Evolutionary conservation across 1,140 invertebrate species (phyloP).

Genomic region (Amyelois transitella): DNA sequence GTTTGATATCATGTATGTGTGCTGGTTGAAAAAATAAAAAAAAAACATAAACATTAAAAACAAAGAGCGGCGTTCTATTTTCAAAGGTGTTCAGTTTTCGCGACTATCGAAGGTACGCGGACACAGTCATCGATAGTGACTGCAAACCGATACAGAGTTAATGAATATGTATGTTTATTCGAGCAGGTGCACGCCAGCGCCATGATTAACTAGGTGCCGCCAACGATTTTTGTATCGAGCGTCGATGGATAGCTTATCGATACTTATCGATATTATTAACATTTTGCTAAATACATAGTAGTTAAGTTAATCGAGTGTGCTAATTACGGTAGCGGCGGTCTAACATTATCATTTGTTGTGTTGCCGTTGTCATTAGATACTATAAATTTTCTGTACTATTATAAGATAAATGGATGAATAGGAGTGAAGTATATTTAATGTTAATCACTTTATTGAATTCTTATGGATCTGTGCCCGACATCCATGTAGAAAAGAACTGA

Average conservation of each 20-base stretch:
- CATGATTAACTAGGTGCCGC: constrained; percentile 67
- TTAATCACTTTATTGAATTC: no score
- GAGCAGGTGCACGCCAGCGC: constrained; percentile 16
- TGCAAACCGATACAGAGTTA: constrained; percentile 40
- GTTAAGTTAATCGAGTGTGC: not conserved
- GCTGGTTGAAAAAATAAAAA: no score
- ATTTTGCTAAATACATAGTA: not conserved
- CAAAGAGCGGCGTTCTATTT: no score
- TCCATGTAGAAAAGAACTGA: no score
- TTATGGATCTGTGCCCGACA: no score
- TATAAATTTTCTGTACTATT: no score
- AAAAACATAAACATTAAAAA: no score
- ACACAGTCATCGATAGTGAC: constrained; percentile 63
- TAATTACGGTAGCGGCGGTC: not conserved
- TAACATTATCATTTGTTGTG: not conserved
- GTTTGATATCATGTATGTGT: no score
- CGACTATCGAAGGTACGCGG: constrained; percentile 16
- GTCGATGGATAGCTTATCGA: constrained; percentile 45
- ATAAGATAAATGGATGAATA: no score
- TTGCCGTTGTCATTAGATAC: no score
- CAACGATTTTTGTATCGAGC: constrained; percentile 59
- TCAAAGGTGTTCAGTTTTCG: not conserved
- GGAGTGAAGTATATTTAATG: no score
- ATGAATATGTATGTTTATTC: constrained; percentile 21
- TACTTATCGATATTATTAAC: not conserved